Evolutionary conservation across 2,888 invertebrate genomes (phyloP).

Genomic region (Carterocephalus palaemon): DNA sequence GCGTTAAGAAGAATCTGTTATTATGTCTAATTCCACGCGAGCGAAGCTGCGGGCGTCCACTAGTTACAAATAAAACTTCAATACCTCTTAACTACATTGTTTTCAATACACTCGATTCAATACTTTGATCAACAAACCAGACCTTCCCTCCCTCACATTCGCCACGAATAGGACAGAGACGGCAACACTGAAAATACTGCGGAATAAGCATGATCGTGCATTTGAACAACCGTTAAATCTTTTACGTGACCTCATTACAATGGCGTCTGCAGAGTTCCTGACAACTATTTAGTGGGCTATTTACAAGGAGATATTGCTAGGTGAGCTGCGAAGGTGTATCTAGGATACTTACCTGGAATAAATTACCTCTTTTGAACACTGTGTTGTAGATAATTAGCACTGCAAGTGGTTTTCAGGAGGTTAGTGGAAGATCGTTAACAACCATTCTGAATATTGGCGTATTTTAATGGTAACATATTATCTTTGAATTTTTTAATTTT

Average conservation of each 20-base stretch:
- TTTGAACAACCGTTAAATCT: constrained; percentile 24
- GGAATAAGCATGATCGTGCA: constrained; percentile 22
- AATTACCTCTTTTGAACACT: not conserved
- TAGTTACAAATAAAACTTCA: no score
- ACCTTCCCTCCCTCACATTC: not conserved
- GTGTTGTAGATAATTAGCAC: not conserved
- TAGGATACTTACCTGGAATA: constrained; percentile 1
- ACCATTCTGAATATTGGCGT: no score
- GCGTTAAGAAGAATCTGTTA: no score
- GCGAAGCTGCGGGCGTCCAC: no score
- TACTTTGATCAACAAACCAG: not conserved
- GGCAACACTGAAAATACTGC: constrained; percentile 6
- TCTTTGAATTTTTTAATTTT: no score
- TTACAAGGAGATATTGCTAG: constrained; percentile 20
- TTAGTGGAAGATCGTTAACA: no score
- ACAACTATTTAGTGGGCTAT: constrained; percentile 24
- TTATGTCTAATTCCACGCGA: no score
- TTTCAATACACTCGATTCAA: constrained; percentile 5
- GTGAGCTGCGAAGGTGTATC: not conserved
- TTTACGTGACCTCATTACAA: constrained; percentile 25
- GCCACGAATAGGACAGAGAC: not conserved
- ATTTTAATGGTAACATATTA: no score
- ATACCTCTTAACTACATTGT: no score
- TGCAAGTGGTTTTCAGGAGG: not conserved
- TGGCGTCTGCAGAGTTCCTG: constrained; percentile 18